These are phyloP conservation scores for Apodemus sylvaticus DNA, from an alignment of 2,113 vertebrate genomes.

Conservation along the genomic window DNA sequence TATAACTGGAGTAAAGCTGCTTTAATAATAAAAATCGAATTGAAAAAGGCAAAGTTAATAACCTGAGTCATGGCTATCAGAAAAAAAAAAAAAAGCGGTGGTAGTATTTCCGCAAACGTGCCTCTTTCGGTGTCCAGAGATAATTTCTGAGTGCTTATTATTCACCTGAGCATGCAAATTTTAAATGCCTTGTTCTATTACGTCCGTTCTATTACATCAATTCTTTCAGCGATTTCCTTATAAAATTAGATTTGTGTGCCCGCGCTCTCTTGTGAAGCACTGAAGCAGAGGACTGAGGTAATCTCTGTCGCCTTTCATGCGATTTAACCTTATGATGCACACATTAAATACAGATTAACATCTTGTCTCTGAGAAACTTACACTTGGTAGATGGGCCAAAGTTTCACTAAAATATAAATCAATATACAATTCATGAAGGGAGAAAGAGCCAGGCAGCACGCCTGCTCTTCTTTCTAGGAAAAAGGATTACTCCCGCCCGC, in stretches of 20 bases:
- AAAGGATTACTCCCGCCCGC: not conserved
- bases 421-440: conserved; percentile 76
- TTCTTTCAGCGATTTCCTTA: conserved; percentile 85
- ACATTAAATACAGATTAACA: conserved; percentile 85
- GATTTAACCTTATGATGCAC: conserved; percentile 85
- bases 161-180: conserved; percentile 85
- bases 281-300: conserved; percentile 80
- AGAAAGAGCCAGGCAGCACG: conserved; percentile 43
- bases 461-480: conserved; percentile 51
- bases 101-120: conserved; percentile 73
- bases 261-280: conserved; percentile 81
- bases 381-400: conserved; percentile 74
- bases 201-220: conserved; percentile 82
- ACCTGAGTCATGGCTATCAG: conserved; percentile 81
- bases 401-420: conserved; percentile 81
- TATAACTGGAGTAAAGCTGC: conserved; percentile 83
- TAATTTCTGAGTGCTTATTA: conserved; percentile 83
- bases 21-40: conserved; percentile 86
- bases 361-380: conserved; percentile 80
- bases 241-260: conserved; percentile 86
- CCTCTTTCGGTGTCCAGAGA: conserved; percentile 81
- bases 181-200: conserved; percentile 87
- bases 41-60: conserved; percentile 78
- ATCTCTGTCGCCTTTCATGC: conserved; percentile 82
- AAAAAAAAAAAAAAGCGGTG: conserved; percentile 59